A percentile compares a stretch with the other conserved stretches of the same genome.
Conservation (phyloP, 1,140 invertebrate species). For the Portunus trituberculatus region DNA sequence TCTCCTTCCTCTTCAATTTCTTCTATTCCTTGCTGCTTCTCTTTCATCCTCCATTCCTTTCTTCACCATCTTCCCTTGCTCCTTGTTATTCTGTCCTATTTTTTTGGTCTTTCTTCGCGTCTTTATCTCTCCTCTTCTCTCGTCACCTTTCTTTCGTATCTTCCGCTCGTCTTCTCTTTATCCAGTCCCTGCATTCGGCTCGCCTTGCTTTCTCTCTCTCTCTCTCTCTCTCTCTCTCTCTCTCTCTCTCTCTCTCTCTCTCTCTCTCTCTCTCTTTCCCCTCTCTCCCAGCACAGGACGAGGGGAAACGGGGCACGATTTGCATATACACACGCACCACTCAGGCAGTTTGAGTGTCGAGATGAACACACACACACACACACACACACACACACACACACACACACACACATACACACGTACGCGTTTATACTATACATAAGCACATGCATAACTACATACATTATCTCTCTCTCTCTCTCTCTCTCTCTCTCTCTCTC, state of each 20-base stretch:
- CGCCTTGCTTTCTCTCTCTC: not conserved
- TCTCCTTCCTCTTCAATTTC: not conserved
- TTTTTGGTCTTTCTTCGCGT: not conserved
- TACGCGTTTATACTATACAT: not conserved
- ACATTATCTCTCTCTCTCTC: not conserved
- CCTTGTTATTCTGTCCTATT: not conserved
- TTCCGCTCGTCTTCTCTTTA: not conserved
- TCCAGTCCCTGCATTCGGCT: not conserved
- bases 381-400: not conserved
- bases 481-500: too few relatives aligned
- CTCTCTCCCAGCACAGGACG: not conserved
- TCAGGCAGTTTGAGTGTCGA: not conserved
- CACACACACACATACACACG: not conserved
- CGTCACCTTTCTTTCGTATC: not conserved
- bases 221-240: not conserved
- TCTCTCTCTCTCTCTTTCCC: not conserved
- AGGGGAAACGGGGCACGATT: not conserved
- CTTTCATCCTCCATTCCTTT: not conserved
- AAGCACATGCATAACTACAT: not conserved
- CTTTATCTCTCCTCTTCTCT: not conserved
- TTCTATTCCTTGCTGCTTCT: not conserved
- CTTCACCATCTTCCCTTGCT: not conserved
- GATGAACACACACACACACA: not conserved
- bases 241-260: constrained; percentile 22
- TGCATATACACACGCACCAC: not conserved